Evolutionary conservation across 2,113 vertebrate species (phyloP), one percentile per base, ranked within the genome.

Genomic region (Apistogramma diplotaenia): DNA sequence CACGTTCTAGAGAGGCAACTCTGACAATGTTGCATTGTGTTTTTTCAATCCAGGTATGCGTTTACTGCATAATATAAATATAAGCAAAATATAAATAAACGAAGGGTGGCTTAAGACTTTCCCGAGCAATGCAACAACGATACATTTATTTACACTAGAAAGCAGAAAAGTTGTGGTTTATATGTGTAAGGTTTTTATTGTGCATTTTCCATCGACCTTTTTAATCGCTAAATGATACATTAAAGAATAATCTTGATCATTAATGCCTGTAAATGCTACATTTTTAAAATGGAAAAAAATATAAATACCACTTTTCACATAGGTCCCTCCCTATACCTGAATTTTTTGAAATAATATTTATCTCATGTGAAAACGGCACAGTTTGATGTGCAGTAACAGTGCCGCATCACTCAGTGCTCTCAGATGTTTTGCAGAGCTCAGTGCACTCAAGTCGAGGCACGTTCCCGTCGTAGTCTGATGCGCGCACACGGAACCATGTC

Each of bases 401-500:
- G 54, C 49, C 19, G 16, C 55, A 78, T 78, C 57, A 18, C 4
- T 79, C 35, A 31, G 3, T 11, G 2, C 31, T 54, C 29, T 49
- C 27, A 27, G 31, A 15, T 54, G 29, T 65, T 81, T 33, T 53
- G 37, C 55, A 53, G 25, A 54, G 46, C 23, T 71, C 70, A 57
- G 27, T 49, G 31, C 15, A n/a, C 53, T 82, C 55, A 83, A 89
- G 81, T 85, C 86, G 3, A 21, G 29, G 90, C 90, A 10, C 93
- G 90, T 71, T 3, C 81, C 79, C 11, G 49, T 10, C 8, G 8
- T 25, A 51, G 7, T 83, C 85, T 59, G 2, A 23, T 77, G 92
- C 90, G 88, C 93, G 92, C 74, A 79, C 91, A 21, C 89, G 89
- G 54, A 25, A 58, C 83, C 79, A 78, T 87, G 90, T 93, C 95